Evolutionary conservation across 2,797 vertebrate species (phyloP).

Genomic region (Poecile montanus): DNA sequence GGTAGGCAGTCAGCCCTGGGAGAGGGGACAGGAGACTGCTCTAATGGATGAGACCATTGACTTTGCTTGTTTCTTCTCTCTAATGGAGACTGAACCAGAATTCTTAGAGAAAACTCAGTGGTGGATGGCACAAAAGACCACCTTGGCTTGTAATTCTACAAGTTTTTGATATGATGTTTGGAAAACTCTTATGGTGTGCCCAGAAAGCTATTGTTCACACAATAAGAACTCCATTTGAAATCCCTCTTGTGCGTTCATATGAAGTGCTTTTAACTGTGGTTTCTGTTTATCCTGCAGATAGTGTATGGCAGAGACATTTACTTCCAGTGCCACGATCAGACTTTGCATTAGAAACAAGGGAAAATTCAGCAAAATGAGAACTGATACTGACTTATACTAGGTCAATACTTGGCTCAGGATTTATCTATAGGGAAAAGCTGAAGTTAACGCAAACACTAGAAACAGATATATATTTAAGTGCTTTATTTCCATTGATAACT

Average conservation of each 20-base stretch:
- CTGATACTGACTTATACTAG: neutral
- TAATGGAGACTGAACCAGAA: neutral
- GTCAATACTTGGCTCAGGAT: neutral
- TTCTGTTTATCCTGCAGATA: neutral
- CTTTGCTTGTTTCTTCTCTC: neutral
- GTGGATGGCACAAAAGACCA: neutral
- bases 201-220: neutral
- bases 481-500: neutral
- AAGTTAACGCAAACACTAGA: neutral
- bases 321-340: neutral
- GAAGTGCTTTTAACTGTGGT: neutral
- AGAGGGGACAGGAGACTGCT: neutral
- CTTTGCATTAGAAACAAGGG: neutral
- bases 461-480: neutral
- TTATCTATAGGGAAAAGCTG: neutral
- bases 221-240: neutral
- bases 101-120: neutral
- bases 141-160: neutral
- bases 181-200: neutral
- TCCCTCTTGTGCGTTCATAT: neutral
- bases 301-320: neutral
- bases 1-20: neutral
- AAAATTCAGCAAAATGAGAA: neutral
- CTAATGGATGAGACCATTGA: neutral
- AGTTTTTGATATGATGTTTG: neutral